These are phyloP conservation scores for Apis florea DNA, from an alignment of 1,140 invertebrate species.

Conservation along the genomic window DNA sequence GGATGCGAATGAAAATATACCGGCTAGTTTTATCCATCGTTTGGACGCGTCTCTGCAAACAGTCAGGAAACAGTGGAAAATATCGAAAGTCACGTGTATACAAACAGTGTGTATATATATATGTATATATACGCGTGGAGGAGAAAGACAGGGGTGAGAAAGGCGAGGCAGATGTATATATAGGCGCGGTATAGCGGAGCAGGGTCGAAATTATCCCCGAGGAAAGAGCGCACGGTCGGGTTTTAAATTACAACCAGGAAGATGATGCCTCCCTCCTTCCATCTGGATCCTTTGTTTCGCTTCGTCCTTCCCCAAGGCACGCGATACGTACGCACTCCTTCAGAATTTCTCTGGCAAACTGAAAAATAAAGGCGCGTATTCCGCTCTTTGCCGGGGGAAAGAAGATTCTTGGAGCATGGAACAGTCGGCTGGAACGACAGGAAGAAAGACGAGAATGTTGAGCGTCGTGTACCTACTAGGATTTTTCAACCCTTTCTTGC, in stretches of 20 bases:
- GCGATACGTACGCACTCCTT: slow-evolving; percentile 52
- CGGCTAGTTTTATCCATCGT: background rate
- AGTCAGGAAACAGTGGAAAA: slow-evolving; percentile 28
- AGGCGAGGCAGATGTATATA: slow-evolving; percentile 32
- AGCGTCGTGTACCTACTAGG: slow-evolving; percentile 45
- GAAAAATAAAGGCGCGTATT: slow-evolving; percentile 41
- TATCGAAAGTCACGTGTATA: slow-evolving; percentile 11
- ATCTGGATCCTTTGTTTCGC: slow-evolving; percentile 64
- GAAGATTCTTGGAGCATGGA: slow-evolving; percentile 8
- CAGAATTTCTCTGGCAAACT: slow-evolving; percentile 33
- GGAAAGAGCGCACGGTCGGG: slow-evolving; percentile 15
- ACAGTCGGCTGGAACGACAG: slow-evolving; percentile 37
- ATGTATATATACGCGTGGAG: background rate
- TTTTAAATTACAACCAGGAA: slow-evolving; percentile 65
- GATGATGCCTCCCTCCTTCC: slow-evolving; percentile 36
- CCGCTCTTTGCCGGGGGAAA: slow-evolving; percentile 30
- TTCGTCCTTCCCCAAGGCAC: slow-evolving; percentile 57
- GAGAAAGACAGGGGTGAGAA: slow-evolving; percentile 25
- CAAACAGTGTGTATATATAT: background rate
- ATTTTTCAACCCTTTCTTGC: slow-evolving; percentile 53
- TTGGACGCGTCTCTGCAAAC: slow-evolving; percentile 19
- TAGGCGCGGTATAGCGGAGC: slow-evolving; percentile 13
- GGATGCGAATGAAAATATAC: slow-evolving; percentile 53
- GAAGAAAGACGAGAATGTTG: slow-evolving; percentile 54
- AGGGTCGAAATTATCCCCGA: slow-evolving; percentile 49